Base-by-base conservation (phyloP, 2,797 vertebrate species). In the Scolopax bukidnonensis region DNA sequence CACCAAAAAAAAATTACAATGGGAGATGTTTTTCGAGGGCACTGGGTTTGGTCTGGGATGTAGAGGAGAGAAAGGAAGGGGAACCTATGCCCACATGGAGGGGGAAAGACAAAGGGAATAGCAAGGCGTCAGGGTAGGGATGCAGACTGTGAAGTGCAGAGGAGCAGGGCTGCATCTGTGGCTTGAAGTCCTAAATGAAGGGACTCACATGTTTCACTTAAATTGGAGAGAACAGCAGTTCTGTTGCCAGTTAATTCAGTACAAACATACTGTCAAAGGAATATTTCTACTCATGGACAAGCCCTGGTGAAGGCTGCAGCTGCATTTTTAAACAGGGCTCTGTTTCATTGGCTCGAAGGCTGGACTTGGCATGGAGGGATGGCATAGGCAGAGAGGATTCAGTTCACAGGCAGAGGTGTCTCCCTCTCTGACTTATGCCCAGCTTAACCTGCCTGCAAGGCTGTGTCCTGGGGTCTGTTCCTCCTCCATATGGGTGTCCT, bases 211-310 rank as follows among this genome's bases (percentile, higher is more conserved):
- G n/a, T 90, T 96, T 95, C 54, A 53, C 78, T 74, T 54, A 64
- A 90, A 59, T 50, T 67, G 69, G 32, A 90, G 56, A 77, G 76
- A 93, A 84, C 84, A 65, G 61, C 74, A 89, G 61, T 84, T 93
- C 56, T 92, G 51, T 94, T 86, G 28, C 64, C 84, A 83, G 89
- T 91, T 88, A 91, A 69, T 65, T 95, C 6, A 2, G 43, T 71
- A 68, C 68, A 91, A 92, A 77, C 61, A 61, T 65, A 24, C 87
- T 84, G 90, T 95, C 94, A 96, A 95, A 95, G 92, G 83, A 95
- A 95, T 90, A 93, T 92, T 93, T 93, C 87, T 97, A 36, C 59
- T 91, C 80, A 4, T 28, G 82, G 65, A 63, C 95, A 93, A 93
- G 68, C 13, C 51, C 12, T 7, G 4, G 51, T 56, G 77, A 80